These are phyloP conservation scores for Salarias fasciatus DNA, from an alignment of 2,797 vertebrate genomes.

Conservation along the genomic window DNA sequence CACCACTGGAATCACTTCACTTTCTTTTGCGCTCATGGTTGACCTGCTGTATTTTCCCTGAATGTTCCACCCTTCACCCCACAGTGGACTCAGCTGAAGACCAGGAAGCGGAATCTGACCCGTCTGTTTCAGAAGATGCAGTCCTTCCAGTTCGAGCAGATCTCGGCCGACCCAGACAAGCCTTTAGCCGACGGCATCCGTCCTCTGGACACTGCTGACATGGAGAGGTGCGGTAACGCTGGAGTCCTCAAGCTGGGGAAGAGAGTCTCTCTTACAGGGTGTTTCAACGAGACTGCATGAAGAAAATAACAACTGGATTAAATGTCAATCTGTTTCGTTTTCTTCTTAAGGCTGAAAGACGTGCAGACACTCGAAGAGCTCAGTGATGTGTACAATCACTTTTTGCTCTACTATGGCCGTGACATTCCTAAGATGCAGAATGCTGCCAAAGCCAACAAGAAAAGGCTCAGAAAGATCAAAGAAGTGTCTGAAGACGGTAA, in stretches of 20 bases:
- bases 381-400: constrained; percentile 97
- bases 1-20: no score
- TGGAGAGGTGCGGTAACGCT: constrained; percentile 87
- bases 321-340: no score
- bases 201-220: constrained; percentile 94
- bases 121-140: constrained; percentile 99
- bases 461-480: constrained; percentile 91
- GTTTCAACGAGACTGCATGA: no score
- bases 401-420: constrained; percentile 96
- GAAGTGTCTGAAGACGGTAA: constrained; percentile 91
- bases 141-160: constrained; percentile 97
- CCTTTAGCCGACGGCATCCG: constrained; percentile 96
- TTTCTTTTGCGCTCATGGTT: no score
- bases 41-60: no score
- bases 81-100: constrained; percentile 97
- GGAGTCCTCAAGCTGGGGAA: background rate
- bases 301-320: no score
- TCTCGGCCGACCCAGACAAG: constrained; percentile 98
- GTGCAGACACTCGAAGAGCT: constrained; percentile 97
- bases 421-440: constrained; percentile 99
- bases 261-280: background rate
- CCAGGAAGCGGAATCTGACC: constrained; percentile 96
- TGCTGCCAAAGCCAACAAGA: constrained; percentile 89
- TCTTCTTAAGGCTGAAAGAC: constrained; percentile 89
- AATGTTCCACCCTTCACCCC: background rate